These are phyloP conservation scores for Actinia equina DNA, from an alignment of 64 coral and sea anemone species.

Conservation along the genomic window DNA sequence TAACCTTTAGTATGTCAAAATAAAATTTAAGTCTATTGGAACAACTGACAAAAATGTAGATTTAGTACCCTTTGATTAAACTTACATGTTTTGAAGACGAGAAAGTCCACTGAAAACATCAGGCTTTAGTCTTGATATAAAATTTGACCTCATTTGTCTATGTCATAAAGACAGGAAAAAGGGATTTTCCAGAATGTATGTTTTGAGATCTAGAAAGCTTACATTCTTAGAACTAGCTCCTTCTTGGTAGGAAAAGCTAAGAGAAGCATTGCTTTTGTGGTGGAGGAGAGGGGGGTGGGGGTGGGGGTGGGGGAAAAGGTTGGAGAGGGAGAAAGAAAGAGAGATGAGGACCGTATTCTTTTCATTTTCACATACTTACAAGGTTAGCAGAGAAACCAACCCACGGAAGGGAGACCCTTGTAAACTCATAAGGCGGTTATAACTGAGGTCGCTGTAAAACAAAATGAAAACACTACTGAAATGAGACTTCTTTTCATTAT, in stretches of 20 bases:
- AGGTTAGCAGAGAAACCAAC: not conserved
- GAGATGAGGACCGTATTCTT: not conserved
- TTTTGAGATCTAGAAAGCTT: too few relatives aligned
- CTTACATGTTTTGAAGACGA: constrained; percentile 1
- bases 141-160: not conserved
- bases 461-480: too few relatives aligned
- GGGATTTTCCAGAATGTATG: too few relatives aligned
- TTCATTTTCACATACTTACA: not conserved
- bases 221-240: too few relatives aligned
- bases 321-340: not conserved
- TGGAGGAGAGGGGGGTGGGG: not conserved
- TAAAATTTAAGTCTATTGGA: not conserved
- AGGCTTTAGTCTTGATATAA: constrained; percentile 6
- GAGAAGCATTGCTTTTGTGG: too few relatives aligned
- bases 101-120: not conserved
- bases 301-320: too few relatives aligned
- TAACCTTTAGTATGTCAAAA: not conserved
- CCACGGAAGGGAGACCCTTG: not conserved
- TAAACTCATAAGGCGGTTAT: not conserved
- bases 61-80: not conserved
- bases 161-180: not conserved
- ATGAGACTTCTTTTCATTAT: too few relatives aligned
- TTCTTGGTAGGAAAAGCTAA: too few relatives aligned
- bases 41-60: not conserved
- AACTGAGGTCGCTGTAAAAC: not conserved